phyloP scores from a whole-genome alignment of 37 sponge, comb jelly and placozoan genomes.

The Crambe crambe region DNA sequence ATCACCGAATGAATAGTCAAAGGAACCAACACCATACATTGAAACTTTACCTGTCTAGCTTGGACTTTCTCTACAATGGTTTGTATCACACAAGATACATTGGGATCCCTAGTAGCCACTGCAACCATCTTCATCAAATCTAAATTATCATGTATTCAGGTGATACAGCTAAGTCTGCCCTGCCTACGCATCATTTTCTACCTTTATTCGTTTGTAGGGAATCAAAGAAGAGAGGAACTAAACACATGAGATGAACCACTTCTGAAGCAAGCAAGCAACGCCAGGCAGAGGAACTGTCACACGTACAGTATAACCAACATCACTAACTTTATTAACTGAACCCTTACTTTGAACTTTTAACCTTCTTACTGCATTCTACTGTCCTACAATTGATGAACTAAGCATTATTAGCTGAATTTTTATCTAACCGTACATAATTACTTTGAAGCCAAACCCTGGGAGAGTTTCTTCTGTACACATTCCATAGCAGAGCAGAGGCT shows the following conservation, averaged over 20 bases:
- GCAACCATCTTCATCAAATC: slow-evolving; percentile 40
- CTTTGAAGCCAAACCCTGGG: too few relatives aligned
- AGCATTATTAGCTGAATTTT: too few relatives aligned
- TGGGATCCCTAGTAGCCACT: slow-evolving; percentile 50
- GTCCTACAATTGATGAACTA: too few relatives aligned
- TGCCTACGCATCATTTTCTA: too few relatives aligned
- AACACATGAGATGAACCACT: slow-evolving; percentile 72
- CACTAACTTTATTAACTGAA: too few relatives aligned
- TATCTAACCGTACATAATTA: too few relatives aligned
- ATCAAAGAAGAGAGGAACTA: slow-evolving; percentile 63
- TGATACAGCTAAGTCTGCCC: neutral
- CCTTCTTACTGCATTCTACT: too few relatives aligned
- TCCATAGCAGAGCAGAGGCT: slow-evolving; percentile 23
- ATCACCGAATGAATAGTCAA: neutral
- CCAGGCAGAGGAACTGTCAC: slow-evolving; percentile 6
- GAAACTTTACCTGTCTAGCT: slow-evolving; percentile 15
- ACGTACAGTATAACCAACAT: too few relatives aligned
- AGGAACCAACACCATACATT: neutral
- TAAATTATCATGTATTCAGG: neutral
- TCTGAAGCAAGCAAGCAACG: slow-evolving; percentile 59
- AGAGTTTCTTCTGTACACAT: slow-evolving; percentile 4
- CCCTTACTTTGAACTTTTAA: too few relatives aligned
- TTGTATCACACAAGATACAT: slow-evolving; percentile 31
- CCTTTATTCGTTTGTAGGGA: slow-evolving; percentile 27
- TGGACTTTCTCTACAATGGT: slow-evolving; percentile 45